Percentiles rank a stretch among this genome's conserved stretches.
phyloP scores from a whole-genome alignment of 2,797 vertebrate species.

The Chloroceryle amazona region DNA sequence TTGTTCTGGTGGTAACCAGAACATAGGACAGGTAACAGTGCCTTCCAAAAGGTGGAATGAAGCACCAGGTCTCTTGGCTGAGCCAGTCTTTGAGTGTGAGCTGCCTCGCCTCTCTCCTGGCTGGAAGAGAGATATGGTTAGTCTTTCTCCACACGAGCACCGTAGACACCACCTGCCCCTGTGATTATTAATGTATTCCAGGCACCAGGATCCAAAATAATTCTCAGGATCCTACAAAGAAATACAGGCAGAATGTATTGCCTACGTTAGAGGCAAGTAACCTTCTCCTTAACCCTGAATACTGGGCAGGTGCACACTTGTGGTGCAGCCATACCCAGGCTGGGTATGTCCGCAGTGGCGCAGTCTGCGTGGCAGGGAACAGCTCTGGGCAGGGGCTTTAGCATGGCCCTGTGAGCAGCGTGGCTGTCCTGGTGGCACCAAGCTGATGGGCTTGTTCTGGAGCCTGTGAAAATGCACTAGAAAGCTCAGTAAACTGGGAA shows the following conservation, averaged over 20 bases:
- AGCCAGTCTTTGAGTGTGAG: not conserved
- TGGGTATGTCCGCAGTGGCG: rapidly evolving
- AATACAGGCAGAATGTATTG: not conserved
- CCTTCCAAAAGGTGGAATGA: not conserved
- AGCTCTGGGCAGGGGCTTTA: not conserved
- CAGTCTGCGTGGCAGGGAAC: not conserved
- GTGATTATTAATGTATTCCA: not conserved
- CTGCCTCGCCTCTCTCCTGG: not conserved
- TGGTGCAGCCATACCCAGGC: too few species aligned
- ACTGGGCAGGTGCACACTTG: rapidly evolving
- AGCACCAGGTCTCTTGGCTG: not conserved
- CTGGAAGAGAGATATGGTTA: not conserved
- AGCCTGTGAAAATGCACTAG: rapidly evolving
- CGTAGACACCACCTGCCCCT: not conserved
- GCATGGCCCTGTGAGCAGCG: not conserved
- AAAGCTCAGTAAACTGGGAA: not conserved
- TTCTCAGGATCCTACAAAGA: not conserved
- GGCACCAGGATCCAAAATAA: too few species aligned
- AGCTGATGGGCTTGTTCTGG: rapidly evolving
- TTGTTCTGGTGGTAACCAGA: not conserved
- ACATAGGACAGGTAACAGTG: not conserved
- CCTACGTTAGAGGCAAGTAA: rapidly evolving
- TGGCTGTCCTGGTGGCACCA: not conserved
- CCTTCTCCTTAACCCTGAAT: not conserved
- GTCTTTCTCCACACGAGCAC: not conserved